Conservation (phyloP, 2,888 invertebrate genomes). For the Agrochola lychnidis region DNA sequence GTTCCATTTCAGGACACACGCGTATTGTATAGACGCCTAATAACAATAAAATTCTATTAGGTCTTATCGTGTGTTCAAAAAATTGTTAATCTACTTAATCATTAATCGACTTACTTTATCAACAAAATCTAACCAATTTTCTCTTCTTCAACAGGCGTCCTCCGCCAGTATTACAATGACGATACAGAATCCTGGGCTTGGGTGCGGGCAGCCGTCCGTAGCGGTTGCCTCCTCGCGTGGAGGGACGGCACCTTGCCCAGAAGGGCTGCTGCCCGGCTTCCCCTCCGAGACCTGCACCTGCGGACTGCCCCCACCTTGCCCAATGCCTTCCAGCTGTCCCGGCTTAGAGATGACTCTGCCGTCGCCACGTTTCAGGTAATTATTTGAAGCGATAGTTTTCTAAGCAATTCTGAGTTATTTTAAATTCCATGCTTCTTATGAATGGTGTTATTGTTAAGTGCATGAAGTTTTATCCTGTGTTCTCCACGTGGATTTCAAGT, state of each 20-base stretch:
- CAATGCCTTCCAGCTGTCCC: slow-evolving; percentile 87
- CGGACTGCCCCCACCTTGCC: slow-evolving; percentile 82
- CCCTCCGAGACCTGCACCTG: slow-evolving; percentile 84
- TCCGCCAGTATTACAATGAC: slow-evolving; percentile 87
- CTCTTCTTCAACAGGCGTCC: slow-evolving; percentile 79
- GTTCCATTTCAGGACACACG: background rate
- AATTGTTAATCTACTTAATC: background rate
- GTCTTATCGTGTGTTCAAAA: background rate
- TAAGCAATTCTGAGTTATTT: background rate
- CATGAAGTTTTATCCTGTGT: background rate
- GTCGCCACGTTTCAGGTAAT: slow-evolving; percentile 89
- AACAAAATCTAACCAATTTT: slow-evolving; percentile 16
- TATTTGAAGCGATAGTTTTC: background rate
- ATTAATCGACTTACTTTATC: background rate
- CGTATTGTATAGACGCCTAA: background rate
- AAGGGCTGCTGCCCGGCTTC: slow-evolving; percentile 83
- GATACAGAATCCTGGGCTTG: slow-evolving; percentile 84
- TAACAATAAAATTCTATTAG: background rate
- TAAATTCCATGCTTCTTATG: background rate
- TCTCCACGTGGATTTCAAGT: slow-evolving; percentile 2
- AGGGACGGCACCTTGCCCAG: slow-evolving; percentile 88
- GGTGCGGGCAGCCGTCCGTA: slow-evolving; percentile 86
- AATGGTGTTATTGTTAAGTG: background rate
- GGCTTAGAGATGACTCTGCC: slow-evolving; percentile 85
- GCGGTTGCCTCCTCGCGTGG: slow-evolving; percentile 86